phyloP scores from a whole-genome alignment of 2,888 invertebrate genomes.

The Serripes groenlandicus region DNA sequence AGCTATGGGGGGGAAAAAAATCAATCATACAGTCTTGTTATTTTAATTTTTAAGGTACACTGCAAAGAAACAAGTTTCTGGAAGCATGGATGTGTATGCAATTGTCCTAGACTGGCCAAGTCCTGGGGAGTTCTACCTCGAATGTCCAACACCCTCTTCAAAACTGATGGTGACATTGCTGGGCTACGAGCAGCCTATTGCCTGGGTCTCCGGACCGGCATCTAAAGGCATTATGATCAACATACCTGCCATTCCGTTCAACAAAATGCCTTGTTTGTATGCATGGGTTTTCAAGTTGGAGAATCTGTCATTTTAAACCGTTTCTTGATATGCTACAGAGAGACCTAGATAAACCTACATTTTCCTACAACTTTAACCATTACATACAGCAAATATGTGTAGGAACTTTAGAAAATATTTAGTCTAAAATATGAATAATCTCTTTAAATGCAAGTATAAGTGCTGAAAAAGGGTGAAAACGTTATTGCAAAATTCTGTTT shows the following conservation, averaged over 20 bases:
- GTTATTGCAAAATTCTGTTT: not conserved
- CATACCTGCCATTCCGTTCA: constrained; percentile 73
- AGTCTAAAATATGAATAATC: too few species aligned
- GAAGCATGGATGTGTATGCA: constrained; percentile 88
- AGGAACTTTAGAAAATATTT: too few species aligned
- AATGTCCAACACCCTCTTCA: constrained; percentile 84
- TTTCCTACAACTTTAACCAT: not conserved
- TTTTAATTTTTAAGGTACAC: constrained; percentile 76
- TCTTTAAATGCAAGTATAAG: not conserved
- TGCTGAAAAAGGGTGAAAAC: not conserved
- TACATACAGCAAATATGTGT: too few species aligned
- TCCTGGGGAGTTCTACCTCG: constrained; percentile 88
- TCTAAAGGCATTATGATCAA: constrained; percentile 62
- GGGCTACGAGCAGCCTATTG: constrained; percentile 85
- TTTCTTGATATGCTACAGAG: too few species aligned
- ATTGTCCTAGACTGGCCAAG: constrained; percentile 91
- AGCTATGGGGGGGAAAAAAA: too few species aligned
- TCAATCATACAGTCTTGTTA: too few species aligned
- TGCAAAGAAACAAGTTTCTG: constrained; percentile 67
- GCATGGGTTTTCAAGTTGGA: constrained; percentile 79
- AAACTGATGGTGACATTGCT: constrained; percentile 87
- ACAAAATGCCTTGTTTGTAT: constrained; percentile 72
- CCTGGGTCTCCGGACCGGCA: constrained; percentile 43
- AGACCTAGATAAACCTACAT: not conserved
- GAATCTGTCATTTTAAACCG: constrained; percentile 6